Conservation (phyloP, 37 sponge, comb jelly and placozoan species). For the Eunapius fragilis region DNA sequence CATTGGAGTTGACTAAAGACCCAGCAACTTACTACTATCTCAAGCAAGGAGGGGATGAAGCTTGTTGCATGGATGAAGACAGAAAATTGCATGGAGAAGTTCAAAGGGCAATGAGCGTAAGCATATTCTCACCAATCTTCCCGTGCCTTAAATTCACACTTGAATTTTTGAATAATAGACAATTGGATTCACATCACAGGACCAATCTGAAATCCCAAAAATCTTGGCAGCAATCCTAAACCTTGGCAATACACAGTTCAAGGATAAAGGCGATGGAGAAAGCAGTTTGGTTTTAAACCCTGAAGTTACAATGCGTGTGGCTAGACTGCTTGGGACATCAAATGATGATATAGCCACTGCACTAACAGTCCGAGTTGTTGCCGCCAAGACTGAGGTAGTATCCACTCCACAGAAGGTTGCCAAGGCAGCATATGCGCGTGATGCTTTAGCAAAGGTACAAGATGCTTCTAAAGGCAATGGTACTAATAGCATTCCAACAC, state of each 20-base stretch:
- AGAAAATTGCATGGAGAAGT: slow-evolving; percentile 30
- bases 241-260: slow-evolving; percentile 65
- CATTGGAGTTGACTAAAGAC: slow-evolving; percentile 40
- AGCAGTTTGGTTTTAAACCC: slow-evolving; percentile 16
- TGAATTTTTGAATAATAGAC: slow-evolving; percentile 9
- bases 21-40: slow-evolving; percentile 48
- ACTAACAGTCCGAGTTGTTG: slow-evolving; percentile 40
- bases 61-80: slow-evolving; percentile 15
- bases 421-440: slow-evolving; percentile 47
- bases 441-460: slow-evolving; percentile 78
- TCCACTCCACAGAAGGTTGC: slow-evolving; percentile 18
- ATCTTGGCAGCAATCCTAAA: slow-evolving; percentile 67
- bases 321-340: slow-evolving; percentile 46
- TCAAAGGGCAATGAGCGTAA: slow-evolving; percentile 58
- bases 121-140: neutral
- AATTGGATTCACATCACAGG: slow-evolving; percentile 39
- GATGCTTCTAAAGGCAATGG: neutral
- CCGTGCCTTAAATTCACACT: neutral
- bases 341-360: slow-evolving; percentile 18
- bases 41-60: slow-evolving; percentile 49
- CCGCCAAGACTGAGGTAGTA: slow-evolving; percentile 50
- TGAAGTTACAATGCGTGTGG: neutral
- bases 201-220: slow-evolving; percentile 35
- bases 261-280: slow-evolving; percentile 47
- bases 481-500: neutral